Conservation (phyloP, 2,888 invertebrate genomes). For the Caradrina clavipalpis region DNA sequence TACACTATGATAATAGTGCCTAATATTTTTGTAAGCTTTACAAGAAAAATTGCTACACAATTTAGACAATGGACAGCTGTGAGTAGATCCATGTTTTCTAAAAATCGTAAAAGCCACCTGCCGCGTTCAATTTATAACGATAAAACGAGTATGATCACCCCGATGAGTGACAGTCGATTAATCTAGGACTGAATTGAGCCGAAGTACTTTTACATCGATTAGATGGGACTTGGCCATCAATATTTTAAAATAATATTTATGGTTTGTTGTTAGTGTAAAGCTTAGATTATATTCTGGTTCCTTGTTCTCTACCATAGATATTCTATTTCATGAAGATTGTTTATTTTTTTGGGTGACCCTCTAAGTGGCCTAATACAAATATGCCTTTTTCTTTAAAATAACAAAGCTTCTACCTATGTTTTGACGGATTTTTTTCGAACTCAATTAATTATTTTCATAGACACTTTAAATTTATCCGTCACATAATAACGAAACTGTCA, state of each 20-base stretch:
- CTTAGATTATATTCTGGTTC: neutral
- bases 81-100: neutral
- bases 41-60: too few species aligned
- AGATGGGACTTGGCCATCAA: conserved; percentile 2
- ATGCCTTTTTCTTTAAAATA: too few species aligned
- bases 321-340: neutral
- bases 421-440: too few species aligned
- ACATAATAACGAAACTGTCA: too few species aligned
- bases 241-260: neutral
- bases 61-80: neutral
- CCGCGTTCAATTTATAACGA: conserved; percentile 36
- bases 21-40: too few species aligned
- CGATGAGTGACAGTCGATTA: conserved; percentile 51
- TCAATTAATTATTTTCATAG: too few species aligned
- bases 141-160: conserved; percentile 44
- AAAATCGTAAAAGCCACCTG: conserved; percentile 31
- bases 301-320: neutral
- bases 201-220: conserved; percentile 31
- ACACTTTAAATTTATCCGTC: too few species aligned
- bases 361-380: too few species aligned
- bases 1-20: too few species aligned
- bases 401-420: too few species aligned
- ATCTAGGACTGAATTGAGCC: conserved; percentile 28
- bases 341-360: neutral
- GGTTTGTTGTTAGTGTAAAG: neutral